phyloP scores from a whole-genome alignment of 2,797 vertebrate species.

The Sebastes trivittatus region DNA sequence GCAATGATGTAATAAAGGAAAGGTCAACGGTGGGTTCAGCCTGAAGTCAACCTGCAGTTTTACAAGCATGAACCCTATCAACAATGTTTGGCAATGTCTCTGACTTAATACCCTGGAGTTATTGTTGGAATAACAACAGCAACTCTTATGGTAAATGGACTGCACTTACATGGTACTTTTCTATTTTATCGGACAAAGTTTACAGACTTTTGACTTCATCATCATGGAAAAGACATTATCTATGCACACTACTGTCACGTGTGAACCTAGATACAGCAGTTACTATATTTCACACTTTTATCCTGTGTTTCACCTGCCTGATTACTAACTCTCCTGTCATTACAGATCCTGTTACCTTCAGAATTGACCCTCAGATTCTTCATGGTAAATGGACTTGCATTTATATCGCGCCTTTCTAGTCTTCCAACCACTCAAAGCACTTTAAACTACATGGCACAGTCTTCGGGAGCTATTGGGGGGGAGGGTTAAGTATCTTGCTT shows the following conservation, averaged over 20 bases:
- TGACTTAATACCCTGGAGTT: neutral
- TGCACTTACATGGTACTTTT: neutral
- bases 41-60: neutral
- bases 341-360: too few species aligned
- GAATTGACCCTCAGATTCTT: neutral
- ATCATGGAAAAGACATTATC: neutral
- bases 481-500: too few species aligned
- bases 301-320: too few species aligned
- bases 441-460: too few species aligned
- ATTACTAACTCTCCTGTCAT: too few species aligned
- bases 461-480: neutral
- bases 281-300: rapidly evolving
- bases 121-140: neutral
- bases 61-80: neutral
- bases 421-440: too few species aligned
- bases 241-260: neutral
- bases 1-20: conserved; percentile 20
- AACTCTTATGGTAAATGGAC: neutral
- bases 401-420: too few species aligned
- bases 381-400: too few species aligned
- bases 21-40: neutral
- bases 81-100: neutral
- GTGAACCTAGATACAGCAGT: too few species aligned
- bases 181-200: neutral
- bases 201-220: neutral